These are phyloP conservation scores for Mesorhabditis spiculigera DNA, from an alignment of 2,888 invertebrate species.

Conservation along the genomic window DNA sequence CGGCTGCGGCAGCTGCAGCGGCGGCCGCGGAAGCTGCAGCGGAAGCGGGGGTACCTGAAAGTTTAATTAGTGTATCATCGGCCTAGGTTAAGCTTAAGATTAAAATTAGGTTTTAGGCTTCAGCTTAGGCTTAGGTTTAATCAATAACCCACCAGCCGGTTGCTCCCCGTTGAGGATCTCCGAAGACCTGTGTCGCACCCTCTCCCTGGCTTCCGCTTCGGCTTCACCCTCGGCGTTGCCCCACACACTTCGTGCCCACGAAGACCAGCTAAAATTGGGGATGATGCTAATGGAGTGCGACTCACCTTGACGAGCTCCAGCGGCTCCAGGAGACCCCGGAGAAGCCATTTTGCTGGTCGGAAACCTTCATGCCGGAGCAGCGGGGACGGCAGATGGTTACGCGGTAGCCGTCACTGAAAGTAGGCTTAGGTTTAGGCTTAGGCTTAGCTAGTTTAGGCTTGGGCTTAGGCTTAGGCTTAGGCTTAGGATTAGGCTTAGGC, in stretches of 20 bases:
- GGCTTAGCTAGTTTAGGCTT: too few species aligned
- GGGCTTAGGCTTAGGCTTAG: too few species aligned
- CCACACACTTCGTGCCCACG: conserved; percentile 29
- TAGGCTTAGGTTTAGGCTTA: background rate
- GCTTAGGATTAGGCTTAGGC: too few species aligned
- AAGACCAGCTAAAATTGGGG: conserved; percentile 22
- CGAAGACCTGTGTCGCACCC: background rate
- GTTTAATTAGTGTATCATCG: background rate
- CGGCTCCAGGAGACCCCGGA: conserved; percentile 7
- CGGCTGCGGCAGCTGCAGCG: conserved; percentile 5
- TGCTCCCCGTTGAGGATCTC: conserved; percentile 8
- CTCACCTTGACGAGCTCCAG: background rate
- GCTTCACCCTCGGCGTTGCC: conserved; percentile 17
- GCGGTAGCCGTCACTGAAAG: conserved; percentile 54
- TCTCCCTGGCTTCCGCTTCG: conserved; percentile 2
- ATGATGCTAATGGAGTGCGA: background rate
- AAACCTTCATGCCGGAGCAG: conserved; percentile 21
- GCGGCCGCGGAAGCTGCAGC: conserved; percentile 7
- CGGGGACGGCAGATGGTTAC: conserved; percentile 57
- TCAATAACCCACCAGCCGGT: conserved; percentile 7
- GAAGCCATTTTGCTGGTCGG: background rate
- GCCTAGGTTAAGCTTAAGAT: background rate
- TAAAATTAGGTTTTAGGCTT: too few species aligned
- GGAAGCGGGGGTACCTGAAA: conserved; percentile 9
- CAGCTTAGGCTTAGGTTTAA: background rate